These are phyloP conservation scores for Agrenia bidenticulata DNA, from an alignment of 2,888 invertebrate genomes.

Conservation along the genomic window DNA sequence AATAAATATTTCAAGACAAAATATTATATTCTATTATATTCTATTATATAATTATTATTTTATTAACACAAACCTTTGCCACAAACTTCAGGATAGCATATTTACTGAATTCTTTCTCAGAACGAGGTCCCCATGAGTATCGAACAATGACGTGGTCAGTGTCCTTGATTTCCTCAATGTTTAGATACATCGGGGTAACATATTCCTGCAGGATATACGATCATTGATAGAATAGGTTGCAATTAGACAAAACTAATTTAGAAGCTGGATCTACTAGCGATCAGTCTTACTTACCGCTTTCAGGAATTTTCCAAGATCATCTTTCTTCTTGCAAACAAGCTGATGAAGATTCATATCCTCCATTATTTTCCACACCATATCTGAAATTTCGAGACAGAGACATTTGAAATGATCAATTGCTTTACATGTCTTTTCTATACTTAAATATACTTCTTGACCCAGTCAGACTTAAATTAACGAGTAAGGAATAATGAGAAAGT, in stretches of 20 bases:
- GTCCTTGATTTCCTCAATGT: slow-evolving; percentile 36
- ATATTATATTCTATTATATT: background rate
- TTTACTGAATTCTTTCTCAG: slow-evolving; percentile 47
- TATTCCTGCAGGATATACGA: slow-evolving; percentile 43
- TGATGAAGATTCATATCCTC: slow-evolving; percentile 24
- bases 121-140: slow-evolving; percentile 49
- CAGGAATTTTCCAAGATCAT: slow-evolving; percentile 40
- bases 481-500: slow-evolving; percentile 19
- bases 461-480: slow-evolving; percentile 40
- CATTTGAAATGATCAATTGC: background rate
- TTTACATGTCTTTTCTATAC: too few species aligned
- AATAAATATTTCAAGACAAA: background rate
- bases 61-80: slow-evolving; percentile 22
- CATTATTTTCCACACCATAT: slow-evolving; percentile 27
- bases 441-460: background rate
- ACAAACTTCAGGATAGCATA: slow-evolving; percentile 45
- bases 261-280: too few species aligned
- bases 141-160: slow-evolving; percentile 23
- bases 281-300: slow-evolving; percentile 36
- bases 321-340: slow-evolving; percentile 36
- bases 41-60: background rate
- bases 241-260: background rate
- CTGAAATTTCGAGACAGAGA: slow-evolving; percentile 19
- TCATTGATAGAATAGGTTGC: too few species aligned
- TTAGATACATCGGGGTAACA: slow-evolving; percentile 39